These are phyloP conservation scores for Syngnathus rostellatus DNA, from an alignment of 2,797 vertebrate genomes.

Conservation along the genomic window DNA sequence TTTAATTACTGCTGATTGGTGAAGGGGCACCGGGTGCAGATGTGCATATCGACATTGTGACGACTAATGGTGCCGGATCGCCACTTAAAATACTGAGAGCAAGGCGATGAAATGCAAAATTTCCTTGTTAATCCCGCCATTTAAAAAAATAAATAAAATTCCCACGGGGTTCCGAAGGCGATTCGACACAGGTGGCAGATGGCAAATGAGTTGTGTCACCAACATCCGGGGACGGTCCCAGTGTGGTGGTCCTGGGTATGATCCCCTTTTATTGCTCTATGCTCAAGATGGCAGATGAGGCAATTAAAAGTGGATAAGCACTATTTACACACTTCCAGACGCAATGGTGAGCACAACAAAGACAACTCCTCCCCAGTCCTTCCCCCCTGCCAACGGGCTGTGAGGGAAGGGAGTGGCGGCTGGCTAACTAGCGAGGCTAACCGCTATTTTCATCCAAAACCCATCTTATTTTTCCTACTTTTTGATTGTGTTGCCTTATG, in stretches of 20 bases:
- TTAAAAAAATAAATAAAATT: background rate
- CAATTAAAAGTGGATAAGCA: constrained; percentile 62
- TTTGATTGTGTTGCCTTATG: background rate
- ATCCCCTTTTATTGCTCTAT: constrained; percentile 45
- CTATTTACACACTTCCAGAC: constrained; percentile 63
- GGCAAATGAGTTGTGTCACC: constrained; percentile 8
- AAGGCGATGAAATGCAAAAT: constrained; percentile 11
- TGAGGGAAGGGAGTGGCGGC: constrained; percentile 30
- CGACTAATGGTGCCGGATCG: constrained; percentile 56
- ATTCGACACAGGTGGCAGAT: constrained; percentile 28
- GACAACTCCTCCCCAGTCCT: constrained; percentile 22
- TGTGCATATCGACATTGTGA: constrained; percentile 49
- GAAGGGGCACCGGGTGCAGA: constrained; percentile 3
- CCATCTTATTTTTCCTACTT: background rate
- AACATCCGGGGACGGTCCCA: constrained; percentile 15
- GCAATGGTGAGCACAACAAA: constrained; percentile 49
- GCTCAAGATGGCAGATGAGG: constrained; percentile 46
- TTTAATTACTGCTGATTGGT: constrained; percentile 61
- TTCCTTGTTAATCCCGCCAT: background rate
- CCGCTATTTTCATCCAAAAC: background rate
- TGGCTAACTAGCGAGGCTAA: constrained; percentile 6
- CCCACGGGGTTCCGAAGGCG: background rate
- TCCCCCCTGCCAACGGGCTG: constrained; percentile 15
- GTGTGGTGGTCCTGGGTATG: constrained; percentile 25
- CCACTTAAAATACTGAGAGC: constrained; percentile 25